Evolutionary conservation across 1,140 invertebrate genomes (phyloP).

Genomic region (Formica selysi): DNA sequence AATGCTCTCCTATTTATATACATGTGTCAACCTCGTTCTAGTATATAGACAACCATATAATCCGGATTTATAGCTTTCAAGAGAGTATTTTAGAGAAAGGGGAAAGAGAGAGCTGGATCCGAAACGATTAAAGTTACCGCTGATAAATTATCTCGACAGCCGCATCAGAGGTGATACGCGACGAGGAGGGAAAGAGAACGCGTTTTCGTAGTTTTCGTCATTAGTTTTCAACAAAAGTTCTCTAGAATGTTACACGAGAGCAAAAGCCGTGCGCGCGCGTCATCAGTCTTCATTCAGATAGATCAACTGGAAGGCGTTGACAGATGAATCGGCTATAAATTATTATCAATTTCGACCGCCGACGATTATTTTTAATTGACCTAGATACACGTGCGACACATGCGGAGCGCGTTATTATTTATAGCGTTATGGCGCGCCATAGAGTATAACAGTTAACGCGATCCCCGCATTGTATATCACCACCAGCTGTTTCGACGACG

Average conservation of each 20-base stretch:
- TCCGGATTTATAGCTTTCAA: conserved; percentile 41
- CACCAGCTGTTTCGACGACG: conserved; percentile 31
- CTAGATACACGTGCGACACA: conserved; percentile 51
- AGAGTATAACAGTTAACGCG: conserved; percentile 12
- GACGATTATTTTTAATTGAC: conserved; percentile 64
- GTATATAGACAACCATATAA: conserved; percentile 23
- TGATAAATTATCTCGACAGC: conserved; percentile 59
- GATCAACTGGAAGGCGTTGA: conserved; percentile 52
- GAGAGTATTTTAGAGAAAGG: neutral
- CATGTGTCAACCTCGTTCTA: conserved; percentile 15
- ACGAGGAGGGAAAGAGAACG: neutral
- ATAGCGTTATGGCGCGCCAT: conserved; percentile 30
- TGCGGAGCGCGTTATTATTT: conserved; percentile 55
- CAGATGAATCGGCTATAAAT: conserved; percentile 59
- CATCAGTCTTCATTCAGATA: conserved; percentile 61
- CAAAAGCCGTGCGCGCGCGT: conserved; percentile 11
- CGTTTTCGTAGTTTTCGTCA: conserved; percentile 18
- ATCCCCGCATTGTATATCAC: neutral
- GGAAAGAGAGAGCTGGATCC: neutral
- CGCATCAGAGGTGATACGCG: conserved; percentile 7
- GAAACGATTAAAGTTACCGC: conserved; percentile 41
- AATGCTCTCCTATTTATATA: conserved; percentile 35
- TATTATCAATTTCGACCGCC: conserved; percentile 55
- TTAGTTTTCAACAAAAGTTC: conserved; percentile 48
- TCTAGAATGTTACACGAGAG: conserved; percentile 27